Conservation (phyloP, 2,888 invertebrate species). For the Hyposoter dolosus region DNA sequence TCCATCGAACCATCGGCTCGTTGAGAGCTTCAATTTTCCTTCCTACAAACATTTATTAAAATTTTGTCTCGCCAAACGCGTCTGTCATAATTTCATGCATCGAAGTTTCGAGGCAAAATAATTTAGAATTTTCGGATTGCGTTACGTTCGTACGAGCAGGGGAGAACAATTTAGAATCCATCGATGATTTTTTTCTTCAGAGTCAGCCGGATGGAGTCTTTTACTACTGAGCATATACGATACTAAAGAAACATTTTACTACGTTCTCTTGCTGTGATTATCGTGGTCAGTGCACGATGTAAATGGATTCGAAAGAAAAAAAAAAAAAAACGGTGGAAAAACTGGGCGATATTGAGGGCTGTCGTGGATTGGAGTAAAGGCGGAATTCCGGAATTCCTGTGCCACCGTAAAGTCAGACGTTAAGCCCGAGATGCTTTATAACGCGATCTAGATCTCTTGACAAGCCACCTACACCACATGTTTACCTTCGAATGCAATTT, state of each 20-base stretch:
- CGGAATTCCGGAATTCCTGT: conserved; percentile 55
- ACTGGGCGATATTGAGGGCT: conserved; percentile 13
- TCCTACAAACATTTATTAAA: not conserved
- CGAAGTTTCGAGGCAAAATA: not conserved
- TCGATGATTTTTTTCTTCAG: not conserved
- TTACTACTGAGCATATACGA: not conserved
- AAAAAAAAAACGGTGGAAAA: not conserved
- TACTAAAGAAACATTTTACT: not conserved
- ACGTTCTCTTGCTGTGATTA: not conserved
- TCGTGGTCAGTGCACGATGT: not conserved
- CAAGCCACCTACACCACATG: conserved; percentile 65
- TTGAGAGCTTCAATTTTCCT: not conserved
- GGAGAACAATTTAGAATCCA: no score
- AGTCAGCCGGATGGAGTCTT: not conserved
- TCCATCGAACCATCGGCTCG: no score
- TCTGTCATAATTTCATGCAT: not conserved
- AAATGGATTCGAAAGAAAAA: not conserved
- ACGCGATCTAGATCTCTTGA: conserved; percentile 58
- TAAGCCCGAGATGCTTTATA: conserved; percentile 42
- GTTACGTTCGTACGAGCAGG: not conserved
- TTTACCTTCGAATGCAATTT: conserved; percentile 66
- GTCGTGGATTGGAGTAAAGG: conserved; percentile 11
- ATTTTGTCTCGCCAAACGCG: not conserved
- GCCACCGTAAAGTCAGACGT: conserved; percentile 25
- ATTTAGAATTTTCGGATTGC: not conserved